Percentiles rank a stretch among this genome's conserved stretches.
These are phyloP conservation scores for Lamellibrachia columna DNA, from an alignment of 2,888 invertebrate species.

Conservation along the genomic window DNA sequence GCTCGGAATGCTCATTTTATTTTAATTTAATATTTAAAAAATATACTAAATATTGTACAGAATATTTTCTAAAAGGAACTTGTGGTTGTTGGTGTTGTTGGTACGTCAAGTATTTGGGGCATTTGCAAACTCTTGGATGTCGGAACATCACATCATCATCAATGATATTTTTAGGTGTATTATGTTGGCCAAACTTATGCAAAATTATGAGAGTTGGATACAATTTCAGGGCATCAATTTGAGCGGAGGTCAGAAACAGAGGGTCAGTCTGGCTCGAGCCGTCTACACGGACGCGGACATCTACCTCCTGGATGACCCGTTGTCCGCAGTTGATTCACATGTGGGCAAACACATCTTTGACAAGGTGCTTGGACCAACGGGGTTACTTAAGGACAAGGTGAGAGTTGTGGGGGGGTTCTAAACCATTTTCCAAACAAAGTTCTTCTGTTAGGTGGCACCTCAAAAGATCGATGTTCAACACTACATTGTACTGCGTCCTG, in stretches of 20 bases:
- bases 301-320: conserved; percentile 36
- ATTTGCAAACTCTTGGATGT: too few relatives aligned
- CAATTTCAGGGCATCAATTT: conserved; percentile 33
- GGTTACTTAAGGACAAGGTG: conserved; percentile 35
- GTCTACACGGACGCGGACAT: conserved; percentile 33
- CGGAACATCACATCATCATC: too few relatives aligned
- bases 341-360: conserved; percentile 39
- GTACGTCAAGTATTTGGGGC: too few relatives aligned
- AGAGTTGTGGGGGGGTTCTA: neutral
- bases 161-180: too few relatives aligned
- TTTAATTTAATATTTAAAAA: neutral
- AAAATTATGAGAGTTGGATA: too few relatives aligned
- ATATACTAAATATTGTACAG: too few relatives aligned
- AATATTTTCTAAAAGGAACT: too few relatives aligned
- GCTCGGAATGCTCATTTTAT: neutral
- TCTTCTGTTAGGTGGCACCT: neutral
- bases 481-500: too few relatives aligned
- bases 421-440: neutral
- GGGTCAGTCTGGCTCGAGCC: conserved; percentile 33
- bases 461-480: neutral
- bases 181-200: too few relatives aligned
- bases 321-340: conserved; percentile 37
- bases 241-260: conserved; percentile 38
- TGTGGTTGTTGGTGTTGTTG: too few relatives aligned
- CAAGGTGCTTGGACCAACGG: conserved; percentile 27